Percentiles rank a stretch among this genome's conserved stretches.
phyloP scores from a whole-genome alignment of 2,797 vertebrate genomes.

The Oophaga sylvatica region DNA sequence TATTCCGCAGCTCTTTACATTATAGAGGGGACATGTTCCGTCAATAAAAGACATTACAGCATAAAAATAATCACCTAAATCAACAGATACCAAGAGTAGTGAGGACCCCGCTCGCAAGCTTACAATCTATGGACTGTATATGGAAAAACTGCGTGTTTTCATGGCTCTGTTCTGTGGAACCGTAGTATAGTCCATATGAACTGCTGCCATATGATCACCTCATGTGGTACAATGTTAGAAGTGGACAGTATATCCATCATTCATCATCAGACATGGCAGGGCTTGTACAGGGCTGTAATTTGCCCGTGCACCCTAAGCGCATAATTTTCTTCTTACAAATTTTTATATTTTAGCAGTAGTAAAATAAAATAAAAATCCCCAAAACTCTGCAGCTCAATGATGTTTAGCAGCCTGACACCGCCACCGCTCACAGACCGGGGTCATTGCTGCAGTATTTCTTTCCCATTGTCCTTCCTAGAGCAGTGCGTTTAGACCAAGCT shows the following conservation, averaged over 20 bases:
- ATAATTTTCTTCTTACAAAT: neutral
- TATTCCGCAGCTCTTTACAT: too few relatives aligned
- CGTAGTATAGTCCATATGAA: too few relatives aligned
- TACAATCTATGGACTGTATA: too few relatives aligned
- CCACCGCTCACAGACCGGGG: neutral
- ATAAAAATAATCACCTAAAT: too few relatives aligned
- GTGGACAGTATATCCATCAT: neutral
- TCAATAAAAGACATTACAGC: too few relatives aligned
- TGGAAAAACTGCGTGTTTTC: too few relatives aligned
- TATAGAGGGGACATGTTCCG: too few relatives aligned
- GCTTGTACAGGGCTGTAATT: neutral
- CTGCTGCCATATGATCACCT: too few relatives aligned
- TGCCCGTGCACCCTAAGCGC: neutral
- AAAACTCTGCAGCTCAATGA: neutral
- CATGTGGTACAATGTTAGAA: too few relatives aligned
- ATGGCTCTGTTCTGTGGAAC: too few relatives aligned
- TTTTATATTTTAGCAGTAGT: neutral
- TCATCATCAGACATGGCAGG: neutral
- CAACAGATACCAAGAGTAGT: too few relatives aligned
- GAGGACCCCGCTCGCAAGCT: too few relatives aligned
- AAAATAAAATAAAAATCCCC: neutral
- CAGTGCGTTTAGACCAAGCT: constrained; percentile 23
- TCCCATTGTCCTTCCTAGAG: constrained; percentile 29
- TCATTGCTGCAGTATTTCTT: constrained; percentile 40
- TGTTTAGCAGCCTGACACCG: neutral